These are phyloP conservation scores for Macrotrachela quadricornifera DNA, from an alignment of 1,140 invertebrate species.

Conservation along the genomic window DNA sequence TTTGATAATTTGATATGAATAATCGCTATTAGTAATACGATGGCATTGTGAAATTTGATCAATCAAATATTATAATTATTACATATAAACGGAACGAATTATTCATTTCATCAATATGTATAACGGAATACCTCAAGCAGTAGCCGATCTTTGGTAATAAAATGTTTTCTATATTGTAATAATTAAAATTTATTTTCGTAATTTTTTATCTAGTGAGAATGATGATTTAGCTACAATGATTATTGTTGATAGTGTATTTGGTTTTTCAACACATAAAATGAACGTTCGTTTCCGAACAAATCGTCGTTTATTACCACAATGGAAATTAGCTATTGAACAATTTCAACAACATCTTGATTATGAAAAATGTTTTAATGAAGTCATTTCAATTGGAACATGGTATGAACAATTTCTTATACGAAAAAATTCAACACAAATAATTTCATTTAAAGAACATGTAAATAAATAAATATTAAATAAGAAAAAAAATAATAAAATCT, in stretches of 20 bases:
- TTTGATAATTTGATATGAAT: no score
- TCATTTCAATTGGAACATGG: constrained; percentile 56
- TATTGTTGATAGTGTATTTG: constrained; percentile 74
- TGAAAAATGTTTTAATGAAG: constrained; percentile 56
- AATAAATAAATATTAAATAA: no score
- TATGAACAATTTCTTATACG: constrained; percentile 43
- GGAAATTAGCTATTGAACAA: constrained; percentile 58
- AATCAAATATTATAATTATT: no score
- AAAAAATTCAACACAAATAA: constrained; percentile 58
- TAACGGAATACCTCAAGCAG: no score
- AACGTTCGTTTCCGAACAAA: constrained; percentile 21
- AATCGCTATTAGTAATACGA: no score
- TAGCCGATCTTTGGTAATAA: no score
- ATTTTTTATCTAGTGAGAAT: constrained; percentile 46
- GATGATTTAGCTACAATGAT: constrained; percentile 83
- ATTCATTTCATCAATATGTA: no score
- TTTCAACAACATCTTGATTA: constrained; percentile 72
- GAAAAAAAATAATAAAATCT: no score
- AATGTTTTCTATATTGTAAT: no score
- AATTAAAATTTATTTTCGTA: no score
- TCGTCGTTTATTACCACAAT: constrained; percentile 38
- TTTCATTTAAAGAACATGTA: constrained; percentile 71
- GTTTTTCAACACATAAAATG: constrained; percentile 93
- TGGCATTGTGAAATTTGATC: no score
- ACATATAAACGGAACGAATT: no score